These are phyloP conservation scores for Lepisosteus oculatus DNA, from an alignment of 2,113 vertebrate genomes.

Conservation along the genomic window DNA sequence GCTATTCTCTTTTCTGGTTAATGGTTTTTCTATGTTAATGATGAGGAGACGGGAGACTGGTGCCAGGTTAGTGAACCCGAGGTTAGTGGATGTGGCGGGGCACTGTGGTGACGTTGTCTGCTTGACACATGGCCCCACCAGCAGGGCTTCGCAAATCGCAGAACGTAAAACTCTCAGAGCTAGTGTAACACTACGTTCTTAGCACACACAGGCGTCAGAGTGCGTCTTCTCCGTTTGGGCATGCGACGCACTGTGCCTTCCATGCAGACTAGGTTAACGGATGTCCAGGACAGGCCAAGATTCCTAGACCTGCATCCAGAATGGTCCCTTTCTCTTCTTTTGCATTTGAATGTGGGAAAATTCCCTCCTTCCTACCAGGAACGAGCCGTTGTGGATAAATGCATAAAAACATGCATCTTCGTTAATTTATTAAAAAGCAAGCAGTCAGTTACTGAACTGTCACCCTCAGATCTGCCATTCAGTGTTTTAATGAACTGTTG, in stretches of 20 bases:
- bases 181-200: constrained; percentile 48
- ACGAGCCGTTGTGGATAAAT: constrained; percentile 36
- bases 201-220: constrained; percentile 53
- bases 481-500: too few relatives aligned
- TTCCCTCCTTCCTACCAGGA: constrained; percentile 44
- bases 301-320: constrained; percentile 15
- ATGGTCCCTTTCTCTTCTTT: constrained; percentile 23
- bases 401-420: constrained; percentile 36
- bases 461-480: too few relatives aligned
- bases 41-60: constrained; percentile 28
- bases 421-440: too few relatives aligned
- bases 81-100: constrained; percentile 42
- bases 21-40: constrained; percentile 49
- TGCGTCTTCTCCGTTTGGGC: constrained; percentile 50
- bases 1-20: constrained; percentile 33
- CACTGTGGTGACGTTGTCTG: constrained; percentile 35
- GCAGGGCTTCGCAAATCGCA: constrained; percentile 47
- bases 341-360: constrained; percentile 42
- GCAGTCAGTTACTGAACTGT: too few relatives aligned
- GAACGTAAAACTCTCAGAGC: constrained; percentile 34
- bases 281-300: constrained; percentile 61
- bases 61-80: constrained; percentile 38
- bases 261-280: constrained; percentile 60
- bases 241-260: constrained; percentile 48
- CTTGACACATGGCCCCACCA: constrained; percentile 36